Evolutionary conservation across 2,888 invertebrate species (phyloP), one percentile per base, ranked within the genome.

Genomic region (Seladonia tumulorum): DNA sequence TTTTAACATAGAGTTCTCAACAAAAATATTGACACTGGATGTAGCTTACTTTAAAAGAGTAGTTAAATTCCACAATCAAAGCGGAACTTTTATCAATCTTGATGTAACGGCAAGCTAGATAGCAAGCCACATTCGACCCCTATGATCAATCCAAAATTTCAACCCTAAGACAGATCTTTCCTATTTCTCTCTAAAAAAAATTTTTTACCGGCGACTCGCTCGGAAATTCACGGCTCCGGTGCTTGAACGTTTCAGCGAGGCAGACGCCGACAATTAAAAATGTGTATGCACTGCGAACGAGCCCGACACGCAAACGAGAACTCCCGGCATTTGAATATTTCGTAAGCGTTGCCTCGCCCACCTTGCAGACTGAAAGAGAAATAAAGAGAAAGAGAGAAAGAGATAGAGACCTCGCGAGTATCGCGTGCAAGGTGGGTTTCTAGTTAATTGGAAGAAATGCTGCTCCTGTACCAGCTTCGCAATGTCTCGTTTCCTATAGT

Each of bases 301-400:
- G 45, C 22, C 39, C 18, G n/a, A 14, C 45, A 25, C 76, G 57
- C 35, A 81, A 70, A 81, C 47, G 57, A 76, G 76, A 76, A 60
- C 45, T 18, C 70, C 35, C 29, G 57, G 18, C 68, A 81, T 81
- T 81, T 76, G 47, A 76, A 81, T 81, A 76, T 49, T n/a, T 53
- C 16, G 25, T 29, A 45, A 53, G 25, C 22, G 74, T 18, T 68
- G 8, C n/a, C 39, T 45, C 4, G 0, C 22, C 22, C 53, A 29
- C 68, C 42, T 45, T 73, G 63, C 12, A n/a, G 8, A 53, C 42
- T 14, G 7, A 5, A 8, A 18, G n/a, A 14, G 42, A n/a, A 16
- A 63, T 1, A 63, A 5, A 63, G 25, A 25, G 4, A 25, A 25
- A 25, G 10, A 12, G 57, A n/a, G 63, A 63, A 2, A 16, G 29